Evolutionary conservation across 2,888 invertebrate species (phyloP), one percentile per base, ranked within the genome.

Genomic region (Stegophylla sp.): DNA sequence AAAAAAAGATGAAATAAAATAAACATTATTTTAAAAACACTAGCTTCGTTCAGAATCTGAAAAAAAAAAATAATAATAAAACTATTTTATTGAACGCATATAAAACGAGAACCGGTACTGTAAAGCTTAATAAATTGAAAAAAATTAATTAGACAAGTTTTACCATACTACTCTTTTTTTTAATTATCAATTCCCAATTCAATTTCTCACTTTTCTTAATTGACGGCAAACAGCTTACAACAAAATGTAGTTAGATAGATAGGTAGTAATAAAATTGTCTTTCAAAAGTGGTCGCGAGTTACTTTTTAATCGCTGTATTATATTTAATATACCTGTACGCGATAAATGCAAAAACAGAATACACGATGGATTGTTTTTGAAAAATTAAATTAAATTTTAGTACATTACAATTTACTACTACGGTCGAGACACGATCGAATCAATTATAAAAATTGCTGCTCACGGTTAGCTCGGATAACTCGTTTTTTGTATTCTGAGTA

Each of bases 191-290:
- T 74, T 48, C 15, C 48, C 61, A 10, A 13, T 20, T 74, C 15
- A 15, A 48, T 74, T 63, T 74, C 20, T 74, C 15, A 20, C 48
- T 74, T 74, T 74, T 48, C 12, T 63, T 74, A 34, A 51, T 63
- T 63, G 63, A 61, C 41, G 20, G 15, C 5, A 1, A 48, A n/a
- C 26, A 45, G 45, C 45, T n/a, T 1, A 73, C 59, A n/a, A 13
- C 3, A 26, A 72, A 72, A 56, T 23, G 26, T 59, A n/a, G n/a
- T n/a, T n/a, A 34, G 4, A 7, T 34, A 34, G 34, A 7, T 34
- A 26, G 26, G 28, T 61, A 61, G 43, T 73, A 73, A 61, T 45
- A 61, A 73, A 45, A 45, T 59, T 28, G 28, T 45, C 13, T 73
- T 28, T 13, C 2, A 59, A 17, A 13, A 59, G 26, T 23, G 23